Percentiles rank a stretch among this genome's conserved stretches.
Conservation (phyloP, 2,797 vertebrate genomes). For the Alfaro cultratus region DNA sequence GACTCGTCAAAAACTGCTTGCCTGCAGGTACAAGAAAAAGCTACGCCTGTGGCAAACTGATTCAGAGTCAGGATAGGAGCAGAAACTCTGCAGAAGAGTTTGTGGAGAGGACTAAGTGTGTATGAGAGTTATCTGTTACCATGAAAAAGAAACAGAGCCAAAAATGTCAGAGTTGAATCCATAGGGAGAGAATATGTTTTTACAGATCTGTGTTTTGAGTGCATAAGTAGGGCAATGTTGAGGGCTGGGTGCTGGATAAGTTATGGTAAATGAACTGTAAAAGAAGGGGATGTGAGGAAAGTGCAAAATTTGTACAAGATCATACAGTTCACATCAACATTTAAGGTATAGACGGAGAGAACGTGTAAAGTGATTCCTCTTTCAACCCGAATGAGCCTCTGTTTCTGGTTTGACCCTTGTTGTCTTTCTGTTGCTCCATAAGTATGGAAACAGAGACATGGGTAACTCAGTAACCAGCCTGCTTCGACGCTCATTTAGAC, state of each 20-base stretch:
- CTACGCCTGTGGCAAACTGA: background rate
- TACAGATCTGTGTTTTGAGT: background rate
- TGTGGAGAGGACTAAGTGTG: background rate
- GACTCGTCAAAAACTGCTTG: slow-evolving; percentile 4
- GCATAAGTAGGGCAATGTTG: too few species aligned
- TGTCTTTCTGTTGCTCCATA: background rate
- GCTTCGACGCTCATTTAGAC: background rate
- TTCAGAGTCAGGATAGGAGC: background rate
- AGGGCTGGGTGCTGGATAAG: background rate
- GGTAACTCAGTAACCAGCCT: slow-evolving; percentile 44
- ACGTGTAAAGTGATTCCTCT: background rate
- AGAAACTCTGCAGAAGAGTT: background rate
- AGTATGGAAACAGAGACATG: background rate
- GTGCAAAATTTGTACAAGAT: background rate
- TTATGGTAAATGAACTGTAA: background rate
- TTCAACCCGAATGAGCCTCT: background rate
- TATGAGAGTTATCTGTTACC: slow-evolving; percentile 24
- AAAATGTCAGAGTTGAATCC: slow-evolving; percentile 10
- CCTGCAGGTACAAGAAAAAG: slow-evolving; percentile 10
- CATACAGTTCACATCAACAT: background rate
- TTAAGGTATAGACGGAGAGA: background rate
- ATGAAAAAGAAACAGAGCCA: slow-evolving; percentile 28
- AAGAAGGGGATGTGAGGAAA: background rate
- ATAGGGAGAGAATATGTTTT: slow-evolving; percentile 3
- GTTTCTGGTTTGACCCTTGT: slow-evolving; percentile 30